Base-by-base conservation (phyloP, 2,888 invertebrate species). In the Halictus quadricinctus region DNA sequence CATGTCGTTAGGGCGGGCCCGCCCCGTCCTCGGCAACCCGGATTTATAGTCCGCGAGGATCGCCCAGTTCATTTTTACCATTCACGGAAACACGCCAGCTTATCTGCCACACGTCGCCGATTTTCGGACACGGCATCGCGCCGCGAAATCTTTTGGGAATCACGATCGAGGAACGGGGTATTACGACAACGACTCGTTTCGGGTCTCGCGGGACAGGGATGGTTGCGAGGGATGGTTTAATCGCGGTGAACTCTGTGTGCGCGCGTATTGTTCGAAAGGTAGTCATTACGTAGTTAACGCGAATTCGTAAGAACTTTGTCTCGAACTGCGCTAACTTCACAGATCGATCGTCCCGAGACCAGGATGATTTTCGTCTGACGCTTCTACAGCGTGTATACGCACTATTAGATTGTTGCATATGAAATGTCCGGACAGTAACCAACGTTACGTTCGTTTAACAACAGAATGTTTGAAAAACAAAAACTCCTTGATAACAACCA, bases 1-100 rank as follows among this genome's bases (percentile, higher is more conserved):
- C 86, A 72, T 80, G 86, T 76, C 85, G 77, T 78, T 76, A n/a
- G 78, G 76, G 80, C 43, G 54, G 85, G 64, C 72, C 77, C 54
- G 58, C 70, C 80, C 72, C 36, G 84, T 41, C 58, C 12, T n/a
- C 76, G 76, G 54, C 77, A 12, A 50, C n/a, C 54, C 78, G 13
- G 84, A 81, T 86, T 84, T 76, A 86, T 41, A 10, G 50, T 29
- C 13, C 25, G 60, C 50, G 46, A 18, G 46, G 46, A 70, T 74
- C 80, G 46, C 54, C 80, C 36, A 64, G 54, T 80, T 79, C 60
- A 74, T 74, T 73, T 69, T 73, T 69, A 43, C 25, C 74, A 25
- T 43, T 43, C 18, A 21, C 50, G 70, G 66, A 36, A 80, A 76
- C n/a, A 13, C 25, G 36, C 13, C 29, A 41, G 46, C 29, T 64